These are phyloP conservation scores for Cerastis rubricosa DNA, from an alignment of 2,888 invertebrate species.

Conservation along the genomic window DNA sequence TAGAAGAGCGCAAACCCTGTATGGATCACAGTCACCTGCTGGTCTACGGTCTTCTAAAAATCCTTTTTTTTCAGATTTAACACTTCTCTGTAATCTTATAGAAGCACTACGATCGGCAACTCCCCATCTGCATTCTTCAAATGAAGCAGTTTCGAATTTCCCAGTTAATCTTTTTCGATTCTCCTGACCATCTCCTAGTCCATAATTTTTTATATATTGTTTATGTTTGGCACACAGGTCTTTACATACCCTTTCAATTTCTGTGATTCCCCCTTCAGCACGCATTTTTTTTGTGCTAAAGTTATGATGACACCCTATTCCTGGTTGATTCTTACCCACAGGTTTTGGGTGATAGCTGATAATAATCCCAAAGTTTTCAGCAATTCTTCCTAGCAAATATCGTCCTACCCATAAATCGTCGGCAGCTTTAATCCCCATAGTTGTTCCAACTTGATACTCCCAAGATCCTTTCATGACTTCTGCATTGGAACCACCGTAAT, in stretches of 20 bases:
- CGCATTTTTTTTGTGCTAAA: slow-evolving; percentile 97
- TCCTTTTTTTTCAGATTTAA: slow-evolving; percentile 96
- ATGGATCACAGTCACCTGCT: slow-evolving; percentile 98
- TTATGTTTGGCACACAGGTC: slow-evolving; percentile 84
- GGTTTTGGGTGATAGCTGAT: slow-evolving; percentile 94
- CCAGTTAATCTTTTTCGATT: slow-evolving; percentile 98
- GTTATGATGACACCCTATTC: slow-evolving; percentile 97
- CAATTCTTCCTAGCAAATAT: slow-evolving; percentile 95
- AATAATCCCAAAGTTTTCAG: slow-evolving; percentile 95
- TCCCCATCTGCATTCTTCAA: slow-evolving; percentile 96
- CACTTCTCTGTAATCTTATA: slow-evolving; percentile 97
- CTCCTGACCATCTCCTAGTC: slow-evolving; percentile 96
- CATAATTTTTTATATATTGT: slow-evolving; percentile 97
- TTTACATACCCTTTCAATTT: slow-evolving; percentile 97
- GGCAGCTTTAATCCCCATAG: slow-evolving; percentile 95
- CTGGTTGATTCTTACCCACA: slow-evolving; percentile 96
- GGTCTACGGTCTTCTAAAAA: slow-evolving; percentile 98
- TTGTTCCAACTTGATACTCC: slow-evolving; percentile 98
- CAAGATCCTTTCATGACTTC: slow-evolving; percentile 99
- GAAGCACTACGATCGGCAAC: slow-evolving; percentile 98
- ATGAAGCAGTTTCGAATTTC: slow-evolving; percentile 98
- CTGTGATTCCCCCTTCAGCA: slow-evolving; percentile 92
- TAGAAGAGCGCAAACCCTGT: slow-evolving; percentile 90
- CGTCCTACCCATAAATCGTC: slow-evolving; percentile 97
- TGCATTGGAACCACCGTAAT: slow-evolving; percentile 98